phyloP scores from a whole-genome alignment of 2,888 invertebrate species.

The Argynnis bischoffii region DNA sequence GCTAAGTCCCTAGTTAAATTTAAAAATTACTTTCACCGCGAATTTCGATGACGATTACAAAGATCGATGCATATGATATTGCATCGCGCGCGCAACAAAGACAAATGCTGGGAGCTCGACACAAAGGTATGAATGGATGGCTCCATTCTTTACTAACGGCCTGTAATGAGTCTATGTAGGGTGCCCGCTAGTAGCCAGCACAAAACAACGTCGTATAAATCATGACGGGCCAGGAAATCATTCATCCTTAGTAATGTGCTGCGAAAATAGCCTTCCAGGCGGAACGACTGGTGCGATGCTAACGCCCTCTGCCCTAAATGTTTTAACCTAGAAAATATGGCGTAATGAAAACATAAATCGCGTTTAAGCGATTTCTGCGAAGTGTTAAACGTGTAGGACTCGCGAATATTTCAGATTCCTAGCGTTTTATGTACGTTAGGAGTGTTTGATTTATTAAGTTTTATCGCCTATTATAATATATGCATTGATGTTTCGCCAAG shows the following conservation, averaged over 20 bases:
- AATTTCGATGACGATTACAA: constrained; percentile 31
- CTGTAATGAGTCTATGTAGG: constrained; percentile 69
- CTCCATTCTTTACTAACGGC: constrained; percentile 66
- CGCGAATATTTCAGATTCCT: constrained; percentile 43
- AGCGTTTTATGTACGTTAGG: constrained; percentile 32
- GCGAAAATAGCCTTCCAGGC: constrained; percentile 79
- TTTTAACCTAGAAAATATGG: constrained; percentile 64
- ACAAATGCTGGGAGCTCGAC: constrained; percentile 68
- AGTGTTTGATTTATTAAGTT: constrained; percentile 34
- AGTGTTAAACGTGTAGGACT: constrained; percentile 42
- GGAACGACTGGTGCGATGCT: constrained; percentile 55
- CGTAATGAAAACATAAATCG: constrained; percentile 55
- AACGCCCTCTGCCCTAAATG: constrained; percentile 68
- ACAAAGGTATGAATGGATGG: constrained; percentile 60
- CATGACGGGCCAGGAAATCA: constrained; percentile 79
- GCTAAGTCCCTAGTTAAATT: not conserved
- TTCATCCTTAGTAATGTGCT: constrained; percentile 80
- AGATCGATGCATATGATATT: constrained; percentile 46
- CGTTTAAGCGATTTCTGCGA: constrained; percentile 42
- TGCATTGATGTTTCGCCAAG: constrained; percentile 40
- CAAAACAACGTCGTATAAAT: constrained; percentile 65
- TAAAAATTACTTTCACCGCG: not conserved
- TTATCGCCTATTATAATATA: constrained; percentile 32
- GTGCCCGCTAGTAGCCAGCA: constrained; percentile 42
- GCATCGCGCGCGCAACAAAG: constrained; percentile 62